Conservation (phyloP, 1,140 invertebrate genomes). For the Acromyrmex echinatior region DNA sequence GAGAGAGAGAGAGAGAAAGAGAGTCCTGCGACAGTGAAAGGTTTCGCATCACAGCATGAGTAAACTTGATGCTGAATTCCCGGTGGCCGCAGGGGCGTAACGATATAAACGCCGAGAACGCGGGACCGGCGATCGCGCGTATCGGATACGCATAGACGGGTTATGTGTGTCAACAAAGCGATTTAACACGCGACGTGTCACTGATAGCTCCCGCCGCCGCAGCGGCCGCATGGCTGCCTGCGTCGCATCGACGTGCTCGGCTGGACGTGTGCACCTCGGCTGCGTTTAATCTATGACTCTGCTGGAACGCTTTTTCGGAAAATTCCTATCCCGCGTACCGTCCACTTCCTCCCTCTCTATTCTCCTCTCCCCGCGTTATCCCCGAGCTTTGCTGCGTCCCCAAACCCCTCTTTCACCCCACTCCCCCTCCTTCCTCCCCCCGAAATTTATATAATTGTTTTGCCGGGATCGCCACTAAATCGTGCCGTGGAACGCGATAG, state of each 20-base stretch:
- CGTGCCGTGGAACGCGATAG: conserved; percentile 76
- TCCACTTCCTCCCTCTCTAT: conserved; percentile 2
- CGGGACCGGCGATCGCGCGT: conserved; percentile 71
- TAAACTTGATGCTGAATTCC: conserved; percentile 61
- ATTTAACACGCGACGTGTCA: conserved; percentile 84
- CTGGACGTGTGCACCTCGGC: conserved; percentile 79
- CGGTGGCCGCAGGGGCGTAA: conserved; percentile 60
- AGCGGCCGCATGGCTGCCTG: conserved; percentile 72
- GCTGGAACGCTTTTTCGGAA: conserved; percentile 82
- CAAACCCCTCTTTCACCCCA: background rate
- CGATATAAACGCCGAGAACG: conserved; percentile 51
- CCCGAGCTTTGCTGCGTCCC: background rate
- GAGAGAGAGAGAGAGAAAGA: background rate
- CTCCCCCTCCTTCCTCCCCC: conserved; percentile 35
- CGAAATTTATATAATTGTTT: conserved; percentile 87
- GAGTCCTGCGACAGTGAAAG: background rate
- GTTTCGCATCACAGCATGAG: conserved; percentile 12
- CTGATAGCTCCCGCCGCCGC: conserved; percentile 80
- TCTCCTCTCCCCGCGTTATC: background rate
- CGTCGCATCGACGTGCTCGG: conserved; percentile 71
- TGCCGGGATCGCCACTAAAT: conserved; percentile 84
- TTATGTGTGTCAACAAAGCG: conserved; percentile 84
- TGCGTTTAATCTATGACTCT: conserved; percentile 84
- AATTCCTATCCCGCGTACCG: conserved; percentile 77
- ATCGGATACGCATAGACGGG: conserved; percentile 81